Evolutionary conservation across 2,797 vertebrate genomes (phyloP), one percentile per base, ranked within the genome.

Genomic region (Neopelma chrysocephalum): DNA sequence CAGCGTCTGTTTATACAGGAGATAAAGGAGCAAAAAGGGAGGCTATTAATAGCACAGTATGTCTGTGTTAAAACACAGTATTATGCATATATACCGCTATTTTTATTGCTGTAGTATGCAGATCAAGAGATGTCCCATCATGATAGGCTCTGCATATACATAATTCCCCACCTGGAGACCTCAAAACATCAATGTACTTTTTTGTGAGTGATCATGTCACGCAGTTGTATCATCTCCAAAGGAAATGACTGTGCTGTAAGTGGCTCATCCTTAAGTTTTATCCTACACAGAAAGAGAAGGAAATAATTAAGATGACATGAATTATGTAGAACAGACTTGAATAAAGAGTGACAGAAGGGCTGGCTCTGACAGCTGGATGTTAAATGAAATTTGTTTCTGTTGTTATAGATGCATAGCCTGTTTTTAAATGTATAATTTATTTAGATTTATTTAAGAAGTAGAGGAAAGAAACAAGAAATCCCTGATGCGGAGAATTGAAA

Each of bases 331-430:
- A 26, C 89, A 95, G 91, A 78, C 83, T 91, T 87, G 83, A 95
- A 92, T 94, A 88, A 94, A 93, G 94, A 95, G 83, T 93, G 94
- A 93, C 94, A 93, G 90, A 92, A 95, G 83, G 88, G 81, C 47
- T 95, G 91, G 45, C 65, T 96, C 91, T 92, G 93, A 94, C 96
- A 97, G 86, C 93, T 96, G 96, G 94, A 88, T 96, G 87, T 90
- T 95, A 96, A 95, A 95, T 93, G 68, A 80, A 94, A 89, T 93
- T 96, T 95, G 90, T 93, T 95, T 82, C 93, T 95, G 96, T 96
- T 96, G 86, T 96, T 96, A 82, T n/a, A 93, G 77, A 94, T 92
- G 86, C 93, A 85, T 77, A 90, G 83, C 56, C 81, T 90, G 64
- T 32, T 89, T 96, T 94, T 87, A 89, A 91, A 94, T 89, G 57